Base-by-base conservation (phyloP, 2,888 invertebrate genomes). In the Tortrix viridana region DNA sequence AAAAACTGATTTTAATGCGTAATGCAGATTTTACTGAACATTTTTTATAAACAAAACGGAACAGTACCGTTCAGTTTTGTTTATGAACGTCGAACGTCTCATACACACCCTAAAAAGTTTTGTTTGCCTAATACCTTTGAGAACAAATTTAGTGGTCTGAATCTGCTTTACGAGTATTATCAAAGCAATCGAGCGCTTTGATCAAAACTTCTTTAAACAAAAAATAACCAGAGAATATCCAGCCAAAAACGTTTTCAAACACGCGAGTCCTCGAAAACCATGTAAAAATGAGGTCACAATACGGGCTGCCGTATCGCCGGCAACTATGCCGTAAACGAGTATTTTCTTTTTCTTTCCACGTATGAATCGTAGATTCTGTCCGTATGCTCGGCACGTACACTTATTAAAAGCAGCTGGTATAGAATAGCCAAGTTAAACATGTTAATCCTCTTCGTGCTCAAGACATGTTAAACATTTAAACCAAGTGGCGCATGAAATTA, bases 361-460 rank as follows among this genome's bases (percentile, higher is more conserved):
- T 53, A 38, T 53, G 16, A 26, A 43, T 55, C 44, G 41, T 16
- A 19, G 52, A 41, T 58, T 18, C 46, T 20, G n/a, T 59, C n/a
- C 5, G 54, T 5, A 44, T 43, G 23, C 54, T 26, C 7, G 16
- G 9, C 54, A 55, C 54, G 54, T 55, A 44, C 44, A 41, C 49
- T 58, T 58, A 58, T 55, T 55, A 55, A 55, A 55, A 47, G 19
- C 56, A 47, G 47, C 47, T 47, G 19, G 56, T 38, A 20, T 20
- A 5, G 44, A 32, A 16, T 9, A 46, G 20, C 47, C 20, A 44
- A 57, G 56, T 57, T 48, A 47, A 47, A 37, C 26, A 56, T 26
- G 20, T 57, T 46, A 38, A 46, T 46, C 32, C 46, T 47, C 9
- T 16, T 19, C 22, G 14, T 32, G 55, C 44, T 55, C 23, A 41